Base-by-base conservation (phyloP, 2,113 vertebrate species). In the Lamprotornis superbus region DNA sequence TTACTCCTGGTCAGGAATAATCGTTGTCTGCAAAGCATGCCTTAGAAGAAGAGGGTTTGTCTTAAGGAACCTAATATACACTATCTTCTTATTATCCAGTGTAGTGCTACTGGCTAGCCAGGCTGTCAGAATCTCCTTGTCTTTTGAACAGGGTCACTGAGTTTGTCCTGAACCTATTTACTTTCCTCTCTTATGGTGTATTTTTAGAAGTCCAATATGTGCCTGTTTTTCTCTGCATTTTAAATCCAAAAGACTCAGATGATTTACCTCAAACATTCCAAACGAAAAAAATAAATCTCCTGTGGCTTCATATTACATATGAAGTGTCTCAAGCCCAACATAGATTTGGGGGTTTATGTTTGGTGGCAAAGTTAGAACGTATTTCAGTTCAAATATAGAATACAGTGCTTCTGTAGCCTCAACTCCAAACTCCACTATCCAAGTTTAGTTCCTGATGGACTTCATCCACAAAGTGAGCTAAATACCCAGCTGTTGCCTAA, bases 211-310 rank as follows among this genome's bases (percentile, higher is more conserved):
- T 65, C 53, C 22, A 64, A 91, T 64, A 49, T 3, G 2, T 82
- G 65, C 37, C 77, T 89, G 49, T 4, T 88, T 84, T 89, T 73
- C 57, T 71, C 57, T 79, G 49, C 28, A 37, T 84, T 87, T 96
- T 73, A 71, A 87, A 84, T 87, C 50, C 61, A 50, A 82, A 75
- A 80, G 25, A 47, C 55, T 88, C 21, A 17, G 47, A 74, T 27
- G 12, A 95, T 95, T 82, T 84, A 39, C 77, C 81, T 95, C 87
- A 95, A 67, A 57, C 44, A 84, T 82, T 94, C 87, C 83, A 65
- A 89, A 91, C 82, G 65, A 60, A 89, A 95, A 95, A 97, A 94
- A 79, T 89, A 91, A 94, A 89, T 90, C 94, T 94, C 67, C 53
- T 82, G 81, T 89, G 93, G 91, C 78, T 87, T 94, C 83, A 68